phyloP scores from a whole-genome alignment of 2,113 vertebrate species.

The Dendrocopos noguchii region DNA sequence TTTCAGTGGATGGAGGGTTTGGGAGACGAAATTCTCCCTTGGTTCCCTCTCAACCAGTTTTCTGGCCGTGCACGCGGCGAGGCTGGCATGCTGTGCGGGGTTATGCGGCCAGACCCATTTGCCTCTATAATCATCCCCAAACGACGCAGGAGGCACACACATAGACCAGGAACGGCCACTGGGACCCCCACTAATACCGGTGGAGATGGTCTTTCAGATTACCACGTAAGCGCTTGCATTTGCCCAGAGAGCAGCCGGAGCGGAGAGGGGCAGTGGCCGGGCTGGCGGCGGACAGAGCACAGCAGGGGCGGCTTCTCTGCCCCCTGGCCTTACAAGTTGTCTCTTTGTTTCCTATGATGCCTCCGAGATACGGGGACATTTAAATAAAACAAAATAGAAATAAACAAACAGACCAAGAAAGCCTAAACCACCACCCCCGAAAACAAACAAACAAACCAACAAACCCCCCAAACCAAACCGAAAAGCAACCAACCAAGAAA shows the following conservation, averaged over 20 bases:
- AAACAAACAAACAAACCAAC: too few species aligned
- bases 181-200: accelerated
- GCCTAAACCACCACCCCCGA: too few species aligned
- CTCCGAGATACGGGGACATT: not conserved
- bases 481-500: not conserved
- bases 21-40: not conserved
- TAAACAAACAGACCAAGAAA: too few species aligned
- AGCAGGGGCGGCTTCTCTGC: not conserved
- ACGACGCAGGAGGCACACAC: accelerated
- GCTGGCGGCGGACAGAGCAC: not conserved
- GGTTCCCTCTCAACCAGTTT: not conserved
- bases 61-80: not conserved
- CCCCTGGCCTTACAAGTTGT: not conserved
- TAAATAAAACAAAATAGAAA: not conserved
- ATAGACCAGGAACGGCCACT: not conserved
- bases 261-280: not conserved
- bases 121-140: not conserved
- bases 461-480: too few species aligned
- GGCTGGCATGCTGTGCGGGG: not conserved
- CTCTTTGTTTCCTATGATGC: not conserved
- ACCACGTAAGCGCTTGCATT: not conserved
- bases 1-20: too few species aligned
- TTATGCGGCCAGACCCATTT: not conserved
- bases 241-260: too few species aligned
- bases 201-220: too few species aligned